Evolutionary conservation across 2,113 vertebrate species (phyloP), one percentile per base, ranked within the genome.

Genomic region (Perccottus glenii): DNA sequence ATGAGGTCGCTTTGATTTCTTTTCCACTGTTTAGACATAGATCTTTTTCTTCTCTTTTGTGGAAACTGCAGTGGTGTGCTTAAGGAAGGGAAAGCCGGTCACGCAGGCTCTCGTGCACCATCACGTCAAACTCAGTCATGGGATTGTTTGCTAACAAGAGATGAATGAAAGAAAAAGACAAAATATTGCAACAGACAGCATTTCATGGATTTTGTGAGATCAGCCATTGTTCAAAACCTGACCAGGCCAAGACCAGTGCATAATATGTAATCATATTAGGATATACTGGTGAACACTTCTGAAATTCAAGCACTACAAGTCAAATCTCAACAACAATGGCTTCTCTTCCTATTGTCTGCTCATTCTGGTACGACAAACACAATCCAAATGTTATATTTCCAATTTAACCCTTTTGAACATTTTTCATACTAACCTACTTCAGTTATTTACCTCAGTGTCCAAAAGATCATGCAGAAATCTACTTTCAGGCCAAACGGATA

Each of bases 291-390:
- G 19, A 27, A 27, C 19, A 27, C 19, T n/a, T 2, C 19, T 2
- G 19, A 27, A 27, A 27, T 27, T 27, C 3, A 27, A 27, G 19
- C 1, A 2, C 19, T 27, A 2, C 19, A 27, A 27, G 19, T 27
- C 19, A 1, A 27, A 27, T 3, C 19, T 27, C 19, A 27, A 1
- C 19, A 27, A 27, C 19, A 27, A 27, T 27, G 95, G 95, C 77
- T 86, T 96, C 91, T 94, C 96, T 42, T 97, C 95, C 77, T 87
- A 93, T 86, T 95, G 94, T 87, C 96, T 99, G 84, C 94, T 99
- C 89, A 97, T 98, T 86, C 92, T 99, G 96, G 97, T 98, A 93
- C 94, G 95, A 50, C 86, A 75, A 27, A 27, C 19, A 27, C 19
- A 27, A 27, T 2, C 1, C 19, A 27, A 27, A 27, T 27, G 19